These are phyloP conservation scores for Musca domestica DNA, from an alignment of 1,140 invertebrate species.

Conservation along the genomic window DNA sequence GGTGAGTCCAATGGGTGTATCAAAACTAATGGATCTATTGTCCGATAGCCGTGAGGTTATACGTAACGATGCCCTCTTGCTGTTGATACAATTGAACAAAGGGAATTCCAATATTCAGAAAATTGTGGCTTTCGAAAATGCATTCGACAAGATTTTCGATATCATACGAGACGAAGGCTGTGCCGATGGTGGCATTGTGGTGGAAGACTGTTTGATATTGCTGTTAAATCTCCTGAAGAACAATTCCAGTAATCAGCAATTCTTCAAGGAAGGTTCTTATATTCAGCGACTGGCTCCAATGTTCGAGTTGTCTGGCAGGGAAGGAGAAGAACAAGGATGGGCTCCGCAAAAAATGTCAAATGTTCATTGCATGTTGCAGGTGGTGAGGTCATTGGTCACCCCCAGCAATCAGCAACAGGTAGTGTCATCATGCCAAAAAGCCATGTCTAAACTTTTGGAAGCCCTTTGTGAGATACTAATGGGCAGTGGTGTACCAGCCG, in stretches of 20 bases:
- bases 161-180: constrained; percentile 91
- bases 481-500: constrained; percentile 93
- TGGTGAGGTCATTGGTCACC: constrained; percentile 85
- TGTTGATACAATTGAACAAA: constrained; percentile 93
- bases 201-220: constrained; percentile 95
- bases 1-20: constrained; percentile 94
- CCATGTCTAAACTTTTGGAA: constrained; percentile 79
- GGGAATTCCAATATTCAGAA: constrained; percentile 98
- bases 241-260: constrained; percentile 97
- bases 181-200: constrained; percentile 94
- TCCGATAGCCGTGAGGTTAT: constrained; percentile 93
- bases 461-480: constrained; percentile 88
- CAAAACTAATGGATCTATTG: constrained; percentile 95
- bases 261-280: constrained; percentile 96
- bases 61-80: constrained; percentile 89
- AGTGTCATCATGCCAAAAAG: constrained; percentile 80
- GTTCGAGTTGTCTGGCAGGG: constrained; percentile 70
- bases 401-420: constrained; percentile 78
- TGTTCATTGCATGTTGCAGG: constrained; percentile 86
- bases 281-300: constrained; percentile 87
- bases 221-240: constrained; percentile 92
- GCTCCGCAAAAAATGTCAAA: constrained; percentile 93
- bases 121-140: constrained; percentile 99
- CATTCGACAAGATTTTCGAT: constrained; percentile 92
- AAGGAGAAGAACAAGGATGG: constrained; percentile 78